phyloP scores from a whole-genome alignment of 2,113 vertebrate genomes.

The Mus spicilegus region DNA sequence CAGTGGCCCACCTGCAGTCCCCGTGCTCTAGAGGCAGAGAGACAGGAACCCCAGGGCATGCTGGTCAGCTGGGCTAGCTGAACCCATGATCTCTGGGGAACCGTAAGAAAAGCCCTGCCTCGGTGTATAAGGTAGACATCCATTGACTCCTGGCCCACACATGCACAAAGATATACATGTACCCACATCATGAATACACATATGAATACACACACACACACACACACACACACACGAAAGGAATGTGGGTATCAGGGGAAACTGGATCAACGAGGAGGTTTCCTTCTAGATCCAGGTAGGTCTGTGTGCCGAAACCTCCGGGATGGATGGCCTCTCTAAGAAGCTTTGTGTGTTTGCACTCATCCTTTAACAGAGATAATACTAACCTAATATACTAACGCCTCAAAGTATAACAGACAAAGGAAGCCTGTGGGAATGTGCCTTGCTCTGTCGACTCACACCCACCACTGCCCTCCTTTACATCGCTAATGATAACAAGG shows the following conservation, averaged over 20 bases:
- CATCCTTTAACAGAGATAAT: neutral
- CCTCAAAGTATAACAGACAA: neutral
- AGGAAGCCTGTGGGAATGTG: neutral
- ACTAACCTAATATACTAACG: too few relatives aligned
- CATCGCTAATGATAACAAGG: neutral
- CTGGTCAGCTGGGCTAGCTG: neutral
- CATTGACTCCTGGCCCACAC: too few relatives aligned
- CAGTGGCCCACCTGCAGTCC: neutral
- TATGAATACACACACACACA: neutral
- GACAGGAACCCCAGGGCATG: neutral
- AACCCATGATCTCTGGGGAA: neutral
- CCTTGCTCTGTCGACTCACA: neutral
- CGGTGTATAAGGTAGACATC: neutral
- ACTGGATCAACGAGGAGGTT: too few relatives aligned
- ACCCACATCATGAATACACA: too few relatives aligned
- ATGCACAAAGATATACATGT: neutral
- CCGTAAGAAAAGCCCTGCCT: neutral
- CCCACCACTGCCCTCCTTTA: neutral
- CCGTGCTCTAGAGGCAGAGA: too few relatives aligned
- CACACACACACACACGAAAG: neutral
- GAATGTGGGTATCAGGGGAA: neutral
- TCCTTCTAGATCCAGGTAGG: neutral
- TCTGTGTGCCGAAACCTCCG: neutral
- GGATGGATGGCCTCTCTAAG: neutral
- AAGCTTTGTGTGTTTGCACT: neutral